Conservation (phyloP, 1,140 invertebrate genomes). For the Campoletis sonorensis region DNA sequence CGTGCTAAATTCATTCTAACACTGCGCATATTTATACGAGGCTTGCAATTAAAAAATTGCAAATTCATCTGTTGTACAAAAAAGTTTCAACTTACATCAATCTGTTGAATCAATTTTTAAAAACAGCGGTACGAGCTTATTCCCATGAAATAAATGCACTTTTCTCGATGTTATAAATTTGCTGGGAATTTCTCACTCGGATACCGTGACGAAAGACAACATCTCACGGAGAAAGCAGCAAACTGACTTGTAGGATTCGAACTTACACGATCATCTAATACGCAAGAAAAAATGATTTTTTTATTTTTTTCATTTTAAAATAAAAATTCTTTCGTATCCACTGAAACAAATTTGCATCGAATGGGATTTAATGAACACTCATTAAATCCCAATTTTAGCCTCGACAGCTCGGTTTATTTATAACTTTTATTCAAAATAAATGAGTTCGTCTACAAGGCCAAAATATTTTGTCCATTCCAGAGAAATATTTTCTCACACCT, state of each 20-base stretch:
- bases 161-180: constrained; percentile 26
- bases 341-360: not conserved
- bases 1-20: no score
- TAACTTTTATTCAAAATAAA: not conserved
- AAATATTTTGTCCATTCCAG: not conserved
- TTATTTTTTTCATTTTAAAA: no score
- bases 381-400: no score
- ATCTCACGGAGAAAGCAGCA: constrained; percentile 51
- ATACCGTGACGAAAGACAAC: constrained; percentile 49
- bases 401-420: no score
- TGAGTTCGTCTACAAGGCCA: not conserved
- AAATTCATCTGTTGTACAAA: no score
- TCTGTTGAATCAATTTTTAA: no score
- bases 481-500: not conserved
- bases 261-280: not conserved
- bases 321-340: not conserved
- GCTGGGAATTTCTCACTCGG: constrained; percentile 31
- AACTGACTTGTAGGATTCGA: not conserved
- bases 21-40: no score
- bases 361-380: no score
- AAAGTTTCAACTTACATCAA: no score
- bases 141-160: constrained; percentile 1
- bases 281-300: no score
- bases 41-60: no score
- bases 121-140: not conserved